These are phyloP conservation scores for Protaetia brevitarsis DNA, from an alignment of 1,140 invertebrate genomes.

Conservation along the genomic window DNA sequence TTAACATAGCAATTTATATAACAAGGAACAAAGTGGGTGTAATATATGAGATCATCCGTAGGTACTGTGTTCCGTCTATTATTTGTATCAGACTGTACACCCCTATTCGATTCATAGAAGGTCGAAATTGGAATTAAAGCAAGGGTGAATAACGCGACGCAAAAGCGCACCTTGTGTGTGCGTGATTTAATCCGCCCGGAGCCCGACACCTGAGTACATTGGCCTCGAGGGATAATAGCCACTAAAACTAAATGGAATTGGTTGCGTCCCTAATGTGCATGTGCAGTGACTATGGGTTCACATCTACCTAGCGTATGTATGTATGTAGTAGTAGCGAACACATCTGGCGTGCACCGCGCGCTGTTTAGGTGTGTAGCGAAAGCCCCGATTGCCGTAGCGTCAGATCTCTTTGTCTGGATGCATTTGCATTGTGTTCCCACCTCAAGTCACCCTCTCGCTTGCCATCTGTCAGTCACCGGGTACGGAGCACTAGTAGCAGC, in stretches of 20 bases:
- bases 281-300: too few species aligned
- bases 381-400: slow-evolving; percentile 34
- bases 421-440: slow-evolving; percentile 47
- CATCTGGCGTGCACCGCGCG: slow-evolving; percentile 45
- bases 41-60: too few species aligned
- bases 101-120: slow-evolving; percentile 14
- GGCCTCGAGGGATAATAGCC: slow-evolving; percentile 40
- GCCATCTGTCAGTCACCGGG: slow-evolving; percentile 48
- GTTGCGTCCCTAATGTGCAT: slow-evolving; percentile 33
- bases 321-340: slow-evolving; percentile 25
- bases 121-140: slow-evolving; percentile 13
- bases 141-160: slow-evolving; percentile 11
- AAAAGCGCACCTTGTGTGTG: slow-evolving; percentile 30
- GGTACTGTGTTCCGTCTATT: too few species aligned
- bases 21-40: too few species aligned
- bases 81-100: background rate
- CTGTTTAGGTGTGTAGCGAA: slow-evolving; percentile 28
- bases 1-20: too few species aligned
- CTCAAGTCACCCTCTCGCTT: slow-evolving; percentile 48
- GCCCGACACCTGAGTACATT: slow-evolving; percentile 48
- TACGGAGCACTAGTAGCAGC: background rate
- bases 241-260: slow-evolving; percentile 49
- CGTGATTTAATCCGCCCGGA: slow-evolving; percentile 48
- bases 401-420: slow-evolving; percentile 45
- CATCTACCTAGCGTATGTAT: background rate